Evolutionary conservation across 2,797 vertebrate genomes (phyloP).

Genomic region (Danio tinwini): DNA sequence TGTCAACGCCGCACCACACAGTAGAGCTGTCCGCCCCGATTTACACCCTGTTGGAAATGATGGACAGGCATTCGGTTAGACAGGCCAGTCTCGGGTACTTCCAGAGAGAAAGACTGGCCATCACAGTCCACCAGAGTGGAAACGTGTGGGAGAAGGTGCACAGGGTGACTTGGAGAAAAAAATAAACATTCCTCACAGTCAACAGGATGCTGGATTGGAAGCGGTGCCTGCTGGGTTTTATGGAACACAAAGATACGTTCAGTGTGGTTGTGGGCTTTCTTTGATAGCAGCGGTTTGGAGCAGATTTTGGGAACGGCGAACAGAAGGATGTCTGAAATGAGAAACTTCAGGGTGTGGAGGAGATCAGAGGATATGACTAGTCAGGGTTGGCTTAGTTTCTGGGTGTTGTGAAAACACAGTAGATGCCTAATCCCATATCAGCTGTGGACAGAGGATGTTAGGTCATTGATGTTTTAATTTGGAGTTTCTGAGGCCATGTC

Average conservation of each 20-base stretch:
- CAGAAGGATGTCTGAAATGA: conserved; percentile 17
- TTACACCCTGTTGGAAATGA: conserved; percentile 74
- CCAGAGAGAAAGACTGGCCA: conserved; percentile 28
- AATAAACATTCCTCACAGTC: conserved; percentile 30
- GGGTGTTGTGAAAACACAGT: conserved; percentile 4
- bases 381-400: background rate
- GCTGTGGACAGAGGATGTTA: background rate
- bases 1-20: conserved; percentile 67
- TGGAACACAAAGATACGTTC: conserved; percentile 20
- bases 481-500: too few relatives aligned
- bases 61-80: conserved; percentile 63
- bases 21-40: conserved; percentile 67
- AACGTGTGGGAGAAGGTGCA: conserved; percentile 16
- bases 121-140: conserved; percentile 62
- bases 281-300: conserved; percentile 18
- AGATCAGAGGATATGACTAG: conserved; percentile 32
- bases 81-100: conserved; percentile 58
- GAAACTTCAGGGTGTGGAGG: conserved; percentile 15
- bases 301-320: background rate
- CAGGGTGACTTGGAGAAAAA: background rate
- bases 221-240: background rate
- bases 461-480: too few relatives aligned
- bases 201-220: conserved; percentile 35
- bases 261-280: background rate
- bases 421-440: background rate